Evolutionary conservation across 2,888 invertebrate genomes (phyloP).

Genomic region (Allacma fusca): DNA sequence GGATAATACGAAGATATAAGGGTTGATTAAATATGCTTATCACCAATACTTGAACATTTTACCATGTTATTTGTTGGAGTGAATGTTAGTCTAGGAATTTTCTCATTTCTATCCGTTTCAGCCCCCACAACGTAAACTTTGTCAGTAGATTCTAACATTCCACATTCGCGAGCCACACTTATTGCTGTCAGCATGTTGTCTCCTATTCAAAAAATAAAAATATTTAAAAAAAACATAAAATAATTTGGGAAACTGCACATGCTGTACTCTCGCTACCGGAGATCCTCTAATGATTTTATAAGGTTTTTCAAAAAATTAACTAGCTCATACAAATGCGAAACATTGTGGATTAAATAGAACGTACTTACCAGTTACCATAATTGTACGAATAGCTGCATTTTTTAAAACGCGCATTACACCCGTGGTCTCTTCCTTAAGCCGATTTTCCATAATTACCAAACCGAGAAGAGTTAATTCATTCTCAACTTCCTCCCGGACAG

Average conservation of each 20-base stretch:
- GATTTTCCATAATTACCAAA: conserved; percentile 92
- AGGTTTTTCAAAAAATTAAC: no score
- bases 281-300: no score
- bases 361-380: conserved; percentile 92
- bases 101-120: conserved; percentile 54
- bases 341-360: no score
- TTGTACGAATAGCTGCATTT: conserved; percentile 84
- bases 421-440: conserved; percentile 86
- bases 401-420: conserved; percentile 81
- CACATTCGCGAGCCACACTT: conserved; percentile 91
- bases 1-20: no score
- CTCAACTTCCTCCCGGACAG: conserved; percentile 82
- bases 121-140: conserved; percentile 69
- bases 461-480: conserved; percentile 82
- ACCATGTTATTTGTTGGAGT: conserved; percentile 56
- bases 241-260: background rate
- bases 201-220: conserved; percentile 65
- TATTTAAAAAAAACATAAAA: background rate
- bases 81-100: conserved; percentile 52
- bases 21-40: no score
- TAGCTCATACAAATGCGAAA: no score
- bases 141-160: conserved; percentile 74
- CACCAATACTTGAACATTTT: no score
- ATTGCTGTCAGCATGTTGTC: conserved; percentile 83
- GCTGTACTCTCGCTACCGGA: no score